phyloP scores from a whole-genome alignment of 2,888 invertebrate genomes.

The Clanis bilineata region DNA sequence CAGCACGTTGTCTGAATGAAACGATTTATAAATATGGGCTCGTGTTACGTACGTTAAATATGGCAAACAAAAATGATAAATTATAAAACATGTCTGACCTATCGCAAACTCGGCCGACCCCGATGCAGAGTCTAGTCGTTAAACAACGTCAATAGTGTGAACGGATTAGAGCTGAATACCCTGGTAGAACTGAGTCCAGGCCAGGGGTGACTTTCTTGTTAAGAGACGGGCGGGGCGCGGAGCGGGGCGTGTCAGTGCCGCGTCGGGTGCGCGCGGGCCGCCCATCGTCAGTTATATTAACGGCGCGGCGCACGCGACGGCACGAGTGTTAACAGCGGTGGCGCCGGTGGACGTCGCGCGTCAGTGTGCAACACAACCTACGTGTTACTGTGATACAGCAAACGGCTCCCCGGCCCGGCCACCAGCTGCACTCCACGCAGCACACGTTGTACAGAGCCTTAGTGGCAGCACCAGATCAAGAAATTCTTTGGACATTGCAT shows the following conservation, averaged over 20 bases:
- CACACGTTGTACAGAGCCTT: neutral
- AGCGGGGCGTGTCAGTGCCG: slow-evolving; percentile 56
- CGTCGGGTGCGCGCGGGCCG: slow-evolving; percentile 57
- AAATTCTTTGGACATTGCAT: neutral
- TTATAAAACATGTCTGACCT: neutral
- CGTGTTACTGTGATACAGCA: slow-evolving; percentile 15
- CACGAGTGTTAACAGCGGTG: slow-evolving; percentile 38
- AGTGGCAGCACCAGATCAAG: neutral
- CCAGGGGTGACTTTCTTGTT: slow-evolving; percentile 15
- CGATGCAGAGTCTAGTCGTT: neutral
- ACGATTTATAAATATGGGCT: neutral
- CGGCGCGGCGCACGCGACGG: slow-evolving; percentile 49
- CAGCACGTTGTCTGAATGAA: neutral
- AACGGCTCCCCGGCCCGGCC: slow-evolving; percentile 4
- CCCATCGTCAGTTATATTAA: slow-evolving; percentile 61
- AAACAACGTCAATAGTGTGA: neutral
- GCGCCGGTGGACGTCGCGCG: slow-evolving; percentile 50
- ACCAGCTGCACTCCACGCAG: slow-evolving; percentile 13
- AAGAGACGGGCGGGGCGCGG: slow-evolving; percentile 51
- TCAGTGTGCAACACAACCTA: slow-evolving; percentile 20
- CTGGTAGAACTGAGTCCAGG: neutral
- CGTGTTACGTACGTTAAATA: neutral
- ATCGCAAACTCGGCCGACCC: neutral
- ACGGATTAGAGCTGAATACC: neutral
- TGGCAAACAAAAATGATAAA: neutral